A percentile compares a stretch with the other conserved stretches of the same genome.
Evolutionary conservation across 1,140 invertebrate genomes (phyloP).

Genomic region (Physella acuta): DNA sequence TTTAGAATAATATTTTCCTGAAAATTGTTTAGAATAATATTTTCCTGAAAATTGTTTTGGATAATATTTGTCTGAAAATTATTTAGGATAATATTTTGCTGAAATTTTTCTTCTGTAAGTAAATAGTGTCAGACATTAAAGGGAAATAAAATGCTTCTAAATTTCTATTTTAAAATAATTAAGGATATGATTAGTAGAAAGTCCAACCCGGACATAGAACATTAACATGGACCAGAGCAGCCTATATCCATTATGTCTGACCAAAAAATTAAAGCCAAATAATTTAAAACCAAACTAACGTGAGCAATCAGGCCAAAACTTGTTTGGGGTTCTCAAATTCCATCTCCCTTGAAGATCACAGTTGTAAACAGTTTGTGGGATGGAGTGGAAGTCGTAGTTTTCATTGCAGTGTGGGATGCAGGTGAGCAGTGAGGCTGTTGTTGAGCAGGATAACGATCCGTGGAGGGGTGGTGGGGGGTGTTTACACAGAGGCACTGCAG

Average conservation of each 20-base stretch:
- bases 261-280: too few relatives aligned
- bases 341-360: conserved; percentile 32
- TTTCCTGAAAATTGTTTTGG: conserved; percentile 27
- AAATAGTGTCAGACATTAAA: too few relatives aligned
- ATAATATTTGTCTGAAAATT: too few relatives aligned
- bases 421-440: conserved; percentile 18
- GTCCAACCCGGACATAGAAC: too few relatives aligned
- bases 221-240: too few relatives aligned
- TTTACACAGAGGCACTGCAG: conserved; percentile 27
- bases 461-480: conserved; percentile 25
- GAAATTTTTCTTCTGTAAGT: too few relatives aligned
- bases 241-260: too few relatives aligned
- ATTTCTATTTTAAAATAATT: too few relatives aligned
- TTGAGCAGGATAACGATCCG: conserved; percentile 26
- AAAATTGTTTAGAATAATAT: conserved; percentile 18
- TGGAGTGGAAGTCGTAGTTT: conserved; percentile 29
- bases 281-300: conserved; percentile 26
- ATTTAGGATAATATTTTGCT: too few relatives aligned
- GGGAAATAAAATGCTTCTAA: too few relatives aligned
- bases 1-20: too few relatives aligned
- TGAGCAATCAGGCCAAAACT: conserved; percentile 34
- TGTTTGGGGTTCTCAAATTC: conserved; percentile 11
- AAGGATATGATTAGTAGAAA: too few relatives aligned
- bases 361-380: conserved; percentile 24
- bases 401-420: conserved; percentile 28